These are phyloP conservation scores for Pachyseris speciosa DNA, from an alignment of 64 coral and sea anemone species.

Conservation along the genomic window DNA sequence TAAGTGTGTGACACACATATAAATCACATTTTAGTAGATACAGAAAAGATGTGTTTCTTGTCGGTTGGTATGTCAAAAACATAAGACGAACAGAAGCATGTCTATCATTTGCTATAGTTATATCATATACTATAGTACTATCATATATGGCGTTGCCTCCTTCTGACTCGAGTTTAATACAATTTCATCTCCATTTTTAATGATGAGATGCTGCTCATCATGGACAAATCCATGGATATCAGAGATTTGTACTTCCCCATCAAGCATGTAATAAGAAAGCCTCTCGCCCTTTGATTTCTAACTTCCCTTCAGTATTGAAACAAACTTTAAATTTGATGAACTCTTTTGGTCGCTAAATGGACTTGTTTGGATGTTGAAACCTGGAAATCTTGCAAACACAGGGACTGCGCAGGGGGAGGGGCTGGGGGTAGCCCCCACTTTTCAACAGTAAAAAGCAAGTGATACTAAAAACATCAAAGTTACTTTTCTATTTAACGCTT, in stretches of 20 bases:
- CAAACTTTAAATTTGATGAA: constrained; percentile 7
- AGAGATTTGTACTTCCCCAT: constrained; percentile 44
- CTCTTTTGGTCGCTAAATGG: no score
- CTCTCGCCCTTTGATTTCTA: constrained; percentile 21
- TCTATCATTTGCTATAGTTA: constrained; percentile 45
- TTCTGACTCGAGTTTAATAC: constrained; percentile 70
- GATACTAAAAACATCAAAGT: no score
- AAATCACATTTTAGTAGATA: no score
- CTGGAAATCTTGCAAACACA: constrained; percentile 43
- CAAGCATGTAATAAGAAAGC: constrained; percentile 50
- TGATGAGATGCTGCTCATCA: constrained; percentile 78
- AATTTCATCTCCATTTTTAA: constrained; percentile 49
- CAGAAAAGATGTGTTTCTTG: no score
- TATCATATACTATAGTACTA: no score
- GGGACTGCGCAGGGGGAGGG: no score
- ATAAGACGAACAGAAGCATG: not conserved
- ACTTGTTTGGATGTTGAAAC: not conserved
- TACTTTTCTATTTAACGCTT: no score
- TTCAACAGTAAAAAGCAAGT: no score
- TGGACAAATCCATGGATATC: constrained; percentile 33
- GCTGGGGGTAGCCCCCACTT: no score
- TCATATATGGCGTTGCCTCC: constrained; percentile 51
- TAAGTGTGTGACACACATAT: no score
- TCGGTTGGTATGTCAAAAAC: constrained; percentile 55
- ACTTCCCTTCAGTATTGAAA: not conserved